Base-by-base conservation (phyloP, 2,113 vertebrate genomes). In the Odocoileus hemionus region DNA sequence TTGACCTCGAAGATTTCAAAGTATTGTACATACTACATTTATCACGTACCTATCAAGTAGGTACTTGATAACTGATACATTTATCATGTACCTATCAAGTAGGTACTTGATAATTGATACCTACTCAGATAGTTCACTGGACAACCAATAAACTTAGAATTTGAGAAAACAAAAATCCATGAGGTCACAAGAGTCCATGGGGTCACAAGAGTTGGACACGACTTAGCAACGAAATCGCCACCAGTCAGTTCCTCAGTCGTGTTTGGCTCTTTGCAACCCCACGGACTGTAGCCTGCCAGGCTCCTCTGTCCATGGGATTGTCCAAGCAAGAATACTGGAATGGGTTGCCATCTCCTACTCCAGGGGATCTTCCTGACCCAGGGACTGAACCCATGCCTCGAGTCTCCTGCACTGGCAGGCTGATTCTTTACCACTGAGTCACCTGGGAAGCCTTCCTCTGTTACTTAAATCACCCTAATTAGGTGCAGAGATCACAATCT, bases 151-250 rank as follows among this genome's bases (percentile, higher is more conserved):
- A 89, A 61, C n/a, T 82, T 43, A 33, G 43, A 89, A 45, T 86
- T 21, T 57, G 39, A 28, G 33, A 45, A 61, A 86, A 25, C 25
- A 84, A 67, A 80, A 86, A 25, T n/a, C n/a, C 52, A n/a, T 6
- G 67, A n/a, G 64, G 9, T 70, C 2, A 2, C n/a, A 70, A 36
- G 17, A 70, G 64, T 70, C n/a, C 64, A 11, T 19, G n/a, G n/a
- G 64, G 64, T 67, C 64, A 36, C 9, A 21, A 70, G 9, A 70
- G 67, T 39, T 2, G 0, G n/a, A 23, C n/a, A 39, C 0, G 1
- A 70, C 19, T 70, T 21, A 39, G 67, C 67, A 70, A 12, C n/a
- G 39, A 70, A 70, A 39, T 21, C 67, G 6, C 67, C 10, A 70
- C 67, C 19, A 26, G 12, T 43, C 70, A 43, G 11, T 43, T 26